These are phyloP conservation scores for Hippoglossus stenolepis DNA, from an alignment of 2,113 vertebrate species.

Conservation along the genomic window DNA sequence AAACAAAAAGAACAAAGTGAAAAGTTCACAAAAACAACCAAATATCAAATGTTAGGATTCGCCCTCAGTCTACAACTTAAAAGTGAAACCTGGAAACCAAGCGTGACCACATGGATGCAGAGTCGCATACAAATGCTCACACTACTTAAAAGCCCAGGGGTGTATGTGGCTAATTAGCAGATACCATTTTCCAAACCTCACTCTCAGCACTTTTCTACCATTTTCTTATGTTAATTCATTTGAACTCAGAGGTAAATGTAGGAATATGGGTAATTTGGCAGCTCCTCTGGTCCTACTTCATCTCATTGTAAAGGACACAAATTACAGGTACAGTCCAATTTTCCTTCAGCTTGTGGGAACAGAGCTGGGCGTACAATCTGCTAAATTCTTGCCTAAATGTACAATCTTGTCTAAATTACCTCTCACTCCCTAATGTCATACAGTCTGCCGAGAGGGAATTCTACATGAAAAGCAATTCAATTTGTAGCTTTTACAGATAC, in stretches of 20 bases:
- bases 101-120: slow-evolving; percentile 20
- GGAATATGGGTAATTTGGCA: slow-evolving; percentile 56
- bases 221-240: slow-evolving; percentile 49
- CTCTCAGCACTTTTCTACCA: slow-evolving; percentile 55
- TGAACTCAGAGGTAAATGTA: slow-evolving; percentile 46
- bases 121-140: slow-evolving; percentile 37
- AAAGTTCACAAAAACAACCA: background rate
- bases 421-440: slow-evolving; percentile 36
- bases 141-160: slow-evolving; percentile 36
- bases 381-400: slow-evolving; percentile 49
- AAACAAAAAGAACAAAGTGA: background rate
- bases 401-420: slow-evolving; percentile 41
- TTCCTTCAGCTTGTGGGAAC: slow-evolving; percentile 35
- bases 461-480: slow-evolving; percentile 42
- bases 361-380: slow-evolving; percentile 45
- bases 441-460: slow-evolving; percentile 37
- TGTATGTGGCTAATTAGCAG: slow-evolving; percentile 54
- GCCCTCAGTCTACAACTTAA: slow-evolving; percentile 13
- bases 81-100: slow-evolving; percentile 19
- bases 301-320: slow-evolving; percentile 11
- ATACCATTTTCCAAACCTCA: slow-evolving; percentile 48
- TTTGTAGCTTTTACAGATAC: slow-evolving; percentile 38
- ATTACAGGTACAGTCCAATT: slow-evolving; percentile 26
- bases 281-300: slow-evolving; percentile 34
- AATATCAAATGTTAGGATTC: background rate